These are phyloP conservation scores for Phaenicophaeus curvirostris DNA, from an alignment of 2,797 vertebrate genomes.

Conservation along the genomic window DNA sequence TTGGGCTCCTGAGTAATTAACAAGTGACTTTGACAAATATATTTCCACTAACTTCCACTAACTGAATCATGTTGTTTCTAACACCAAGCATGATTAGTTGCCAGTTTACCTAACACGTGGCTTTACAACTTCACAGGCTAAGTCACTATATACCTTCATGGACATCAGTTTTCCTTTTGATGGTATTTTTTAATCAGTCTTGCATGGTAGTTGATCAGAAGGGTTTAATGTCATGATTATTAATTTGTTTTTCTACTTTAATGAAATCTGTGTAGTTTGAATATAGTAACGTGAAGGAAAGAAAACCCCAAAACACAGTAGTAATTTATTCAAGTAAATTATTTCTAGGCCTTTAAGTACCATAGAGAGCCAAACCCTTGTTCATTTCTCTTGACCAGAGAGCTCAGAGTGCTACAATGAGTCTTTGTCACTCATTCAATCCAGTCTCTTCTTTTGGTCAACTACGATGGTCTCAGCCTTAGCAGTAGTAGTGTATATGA, in stretches of 20 bases:
- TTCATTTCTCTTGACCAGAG: neutral
- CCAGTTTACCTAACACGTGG: neutral
- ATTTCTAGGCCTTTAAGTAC: neutral
- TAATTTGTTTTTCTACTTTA: neutral
- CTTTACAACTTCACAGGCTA: neutral
- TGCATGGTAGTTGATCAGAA: neutral
- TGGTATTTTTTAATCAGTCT: neutral
- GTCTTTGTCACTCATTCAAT: neutral
- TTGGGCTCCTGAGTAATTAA: neutral
- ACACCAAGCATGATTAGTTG: neutral
- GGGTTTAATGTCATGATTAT: neutral
- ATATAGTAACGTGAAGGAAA: neutral
- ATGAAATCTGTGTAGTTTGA: neutral
- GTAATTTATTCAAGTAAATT: neutral
- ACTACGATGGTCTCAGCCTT: neutral
- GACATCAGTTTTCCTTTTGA: neutral
- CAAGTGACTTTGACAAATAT: neutral
- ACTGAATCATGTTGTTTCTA: neutral
- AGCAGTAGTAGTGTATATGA: neutral
- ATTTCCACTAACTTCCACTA: neutral
- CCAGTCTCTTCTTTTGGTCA: neutral
- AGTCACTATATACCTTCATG: neutral
- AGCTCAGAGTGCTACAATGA: neutral
- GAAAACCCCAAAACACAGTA: neutral
- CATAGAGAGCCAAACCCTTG: neutral